Evolutionary conservation across 2,797 vertebrate genomes (phyloP).

Genomic region (Zenarchopterus dispar): DNA sequence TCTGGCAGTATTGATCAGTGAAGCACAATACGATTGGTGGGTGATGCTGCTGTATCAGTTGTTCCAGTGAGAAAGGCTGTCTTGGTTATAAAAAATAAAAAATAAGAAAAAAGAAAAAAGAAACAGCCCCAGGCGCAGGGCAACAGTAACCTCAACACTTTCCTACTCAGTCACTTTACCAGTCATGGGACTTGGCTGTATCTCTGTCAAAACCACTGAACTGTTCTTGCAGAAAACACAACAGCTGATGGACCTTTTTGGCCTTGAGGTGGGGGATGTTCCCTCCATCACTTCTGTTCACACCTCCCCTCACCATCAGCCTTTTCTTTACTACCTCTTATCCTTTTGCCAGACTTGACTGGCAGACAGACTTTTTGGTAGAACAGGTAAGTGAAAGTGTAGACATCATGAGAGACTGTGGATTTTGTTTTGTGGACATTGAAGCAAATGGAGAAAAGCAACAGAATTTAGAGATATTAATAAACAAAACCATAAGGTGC

Average conservation of each 20-base stretch:
- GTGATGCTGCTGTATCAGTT: slow-evolving; percentile 15
- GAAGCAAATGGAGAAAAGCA: no score
- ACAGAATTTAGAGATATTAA: no score
- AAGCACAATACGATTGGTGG: slow-evolving; percentile 37
- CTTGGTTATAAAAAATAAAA: slow-evolving; percentile 31
- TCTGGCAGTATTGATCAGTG: slow-evolving; percentile 44
- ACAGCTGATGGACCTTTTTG: slow-evolving; percentile 20
- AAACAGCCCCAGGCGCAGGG: slow-evolving; percentile 40
- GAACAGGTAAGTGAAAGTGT: slow-evolving; percentile 34
- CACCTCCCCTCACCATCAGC: slow-evolving; percentile 6
- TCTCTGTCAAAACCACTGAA: slow-evolving; percentile 41
- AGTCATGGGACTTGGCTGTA: slow-evolving; percentile 35
- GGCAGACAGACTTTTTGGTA: slow-evolving; percentile 2
- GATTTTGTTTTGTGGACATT: no score
- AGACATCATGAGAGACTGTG: slow-evolving; percentile 4
- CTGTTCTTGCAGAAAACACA: slow-evolving; percentile 37
- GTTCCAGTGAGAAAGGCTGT: slow-evolving; percentile 37
- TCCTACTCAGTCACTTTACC: slow-evolving; percentile 53
- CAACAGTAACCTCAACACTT: slow-evolving; percentile 44
- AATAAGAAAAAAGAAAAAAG: no score
- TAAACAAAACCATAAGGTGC: no score
- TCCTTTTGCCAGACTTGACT: slow-evolving; percentile 17
- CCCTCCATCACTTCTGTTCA: slow-evolving; percentile 30
- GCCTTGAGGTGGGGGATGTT: slow-evolving; percentile 28
- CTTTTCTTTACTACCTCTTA: slow-evolving; percentile 6